Percentiles rank a stretch among this genome's conserved stretches.
These are phyloP conservation scores for Botia almorhae DNA, from an alignment of 2,797 vertebrate genomes.

Conservation along the genomic window DNA sequence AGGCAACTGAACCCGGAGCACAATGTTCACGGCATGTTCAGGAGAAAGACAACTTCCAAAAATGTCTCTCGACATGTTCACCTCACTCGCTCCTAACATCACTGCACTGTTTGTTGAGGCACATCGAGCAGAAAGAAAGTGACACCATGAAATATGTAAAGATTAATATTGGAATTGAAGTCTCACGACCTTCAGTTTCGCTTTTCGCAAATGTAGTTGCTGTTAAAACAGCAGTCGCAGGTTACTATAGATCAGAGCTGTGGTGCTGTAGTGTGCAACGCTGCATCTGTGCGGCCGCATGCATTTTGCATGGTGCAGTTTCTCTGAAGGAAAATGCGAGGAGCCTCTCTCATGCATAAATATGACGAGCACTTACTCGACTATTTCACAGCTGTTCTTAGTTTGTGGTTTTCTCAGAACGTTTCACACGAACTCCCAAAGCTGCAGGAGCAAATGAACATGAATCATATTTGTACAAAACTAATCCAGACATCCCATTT, in stretches of 20 bases:
- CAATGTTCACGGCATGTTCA: slow-evolving; percentile 52
- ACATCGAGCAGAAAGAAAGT: not conserved
- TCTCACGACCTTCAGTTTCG: too few relatives aligned
- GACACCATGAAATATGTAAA: not conserved
- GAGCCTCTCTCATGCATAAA: slow-evolving; percentile 53
- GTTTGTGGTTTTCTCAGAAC: slow-evolving; percentile 54
- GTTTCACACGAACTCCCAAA: slow-evolving; percentile 50
- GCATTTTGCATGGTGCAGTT: slow-evolving; percentile 32
- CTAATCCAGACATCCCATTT: slow-evolving; percentile 32
- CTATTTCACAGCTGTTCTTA: slow-evolving; percentile 51
- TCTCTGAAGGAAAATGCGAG: slow-evolving; percentile 33
- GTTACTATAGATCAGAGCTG: not conserved
- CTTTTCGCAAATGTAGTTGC: too few relatives aligned
- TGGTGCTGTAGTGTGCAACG: not conserved
- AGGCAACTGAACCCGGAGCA: slow-evolving; percentile 62
- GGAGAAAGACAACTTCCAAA: not conserved
- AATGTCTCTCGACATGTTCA: slow-evolving; percentile 22
- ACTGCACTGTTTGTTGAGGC: not conserved
- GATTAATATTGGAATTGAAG: not conserved
- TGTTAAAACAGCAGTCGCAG: not conserved
- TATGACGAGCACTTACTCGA: slow-evolving; percentile 37
- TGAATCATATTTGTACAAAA: slow-evolving; percentile 38
- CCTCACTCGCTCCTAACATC: not conserved
- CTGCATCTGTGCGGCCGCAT: slow-evolving; percentile 22
- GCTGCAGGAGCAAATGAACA: slow-evolving; percentile 47